Percentiles rank a stretch among this genome's conserved stretches.
These are phyloP conservation scores for Ornithoptera priamus DNA, from an alignment of 2,888 invertebrate genomes.

Conservation along the genomic window DNA sequence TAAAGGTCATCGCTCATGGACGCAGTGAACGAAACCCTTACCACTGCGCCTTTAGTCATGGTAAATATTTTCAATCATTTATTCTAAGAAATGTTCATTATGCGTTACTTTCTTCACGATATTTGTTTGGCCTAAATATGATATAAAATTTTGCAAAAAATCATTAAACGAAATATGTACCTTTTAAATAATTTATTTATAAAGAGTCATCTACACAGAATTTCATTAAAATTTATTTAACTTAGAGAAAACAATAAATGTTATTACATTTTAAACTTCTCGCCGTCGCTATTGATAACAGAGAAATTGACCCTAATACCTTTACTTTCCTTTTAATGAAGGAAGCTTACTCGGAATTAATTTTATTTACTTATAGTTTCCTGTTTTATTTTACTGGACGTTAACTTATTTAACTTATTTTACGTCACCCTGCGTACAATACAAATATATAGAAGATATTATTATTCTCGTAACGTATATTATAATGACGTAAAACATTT, in stretches of 20 bases:
- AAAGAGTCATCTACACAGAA: too few relatives aligned
- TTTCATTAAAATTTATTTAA: background rate
- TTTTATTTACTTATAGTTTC: background rate
- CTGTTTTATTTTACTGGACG: background rate
- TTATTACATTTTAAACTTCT: background rate
- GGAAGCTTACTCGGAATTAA: background rate
- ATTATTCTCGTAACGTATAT: background rate
- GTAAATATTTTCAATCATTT: conserved; percentile 22
- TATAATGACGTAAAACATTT: background rate
- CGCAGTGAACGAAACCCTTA: conserved; percentile 33
- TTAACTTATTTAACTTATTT: background rate
- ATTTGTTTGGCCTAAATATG: too few relatives aligned
- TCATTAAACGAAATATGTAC: too few relatives aligned
- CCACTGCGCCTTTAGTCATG: conserved; percentile 31
- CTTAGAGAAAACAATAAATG: background rate
- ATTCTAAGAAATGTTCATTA: conserved; percentile 10
- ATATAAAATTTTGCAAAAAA: too few relatives aligned
- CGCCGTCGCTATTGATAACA: background rate
- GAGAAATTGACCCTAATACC: background rate
- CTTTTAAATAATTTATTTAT: too few relatives aligned
- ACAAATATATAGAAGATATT: background rate
- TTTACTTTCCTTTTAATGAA: background rate
- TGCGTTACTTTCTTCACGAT: too few relatives aligned
- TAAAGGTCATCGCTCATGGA: conserved; percentile 74
- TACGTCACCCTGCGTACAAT: background rate